Conservation (phyloP, 2,888 invertebrate genomes). For the Troides oblongomaculatus region DNA sequence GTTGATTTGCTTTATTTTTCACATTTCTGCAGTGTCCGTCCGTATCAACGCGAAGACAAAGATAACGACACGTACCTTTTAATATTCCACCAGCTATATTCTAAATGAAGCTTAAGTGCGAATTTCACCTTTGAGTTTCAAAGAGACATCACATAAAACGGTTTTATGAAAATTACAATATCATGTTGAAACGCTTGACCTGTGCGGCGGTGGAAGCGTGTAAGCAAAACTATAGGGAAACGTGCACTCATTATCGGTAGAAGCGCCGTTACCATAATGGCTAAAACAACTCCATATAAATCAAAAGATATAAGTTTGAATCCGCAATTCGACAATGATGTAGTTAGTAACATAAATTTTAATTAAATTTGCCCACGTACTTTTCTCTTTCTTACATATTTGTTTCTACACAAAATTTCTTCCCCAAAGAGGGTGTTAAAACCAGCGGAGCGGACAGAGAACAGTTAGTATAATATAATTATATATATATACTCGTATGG, state of each 20-base stretch:
- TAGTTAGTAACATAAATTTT: neutral
- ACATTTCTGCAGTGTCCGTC: neutral
- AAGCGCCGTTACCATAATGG: neutral
- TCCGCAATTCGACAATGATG: neutral
- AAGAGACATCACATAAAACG: neutral
- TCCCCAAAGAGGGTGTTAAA: too few species aligned
- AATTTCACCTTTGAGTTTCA: neutral
- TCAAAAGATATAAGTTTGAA: neutral
- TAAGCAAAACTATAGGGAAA: neutral
- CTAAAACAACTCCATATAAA: neutral
- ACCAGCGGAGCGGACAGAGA: too few species aligned
- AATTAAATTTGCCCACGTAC: too few species aligned
- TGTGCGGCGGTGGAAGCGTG: neutral
- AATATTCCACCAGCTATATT: neutral
- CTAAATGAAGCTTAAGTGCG: neutral
- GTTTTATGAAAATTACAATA: constrained; percentile 8
- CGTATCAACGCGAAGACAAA: neutral
- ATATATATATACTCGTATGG: too few species aligned
- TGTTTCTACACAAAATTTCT: too few species aligned
- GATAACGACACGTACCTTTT: neutral
- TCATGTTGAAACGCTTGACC: constrained; percentile 3
- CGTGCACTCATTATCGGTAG: constrained; percentile 17
- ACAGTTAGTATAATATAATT: too few species aligned
- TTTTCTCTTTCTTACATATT: too few species aligned
- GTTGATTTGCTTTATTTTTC: neutral